Percentiles rank a stretch among this genome's conserved stretches.
Conservation (phyloP, 2,797 vertebrate genomes). For the Anabas testudineus region DNA sequence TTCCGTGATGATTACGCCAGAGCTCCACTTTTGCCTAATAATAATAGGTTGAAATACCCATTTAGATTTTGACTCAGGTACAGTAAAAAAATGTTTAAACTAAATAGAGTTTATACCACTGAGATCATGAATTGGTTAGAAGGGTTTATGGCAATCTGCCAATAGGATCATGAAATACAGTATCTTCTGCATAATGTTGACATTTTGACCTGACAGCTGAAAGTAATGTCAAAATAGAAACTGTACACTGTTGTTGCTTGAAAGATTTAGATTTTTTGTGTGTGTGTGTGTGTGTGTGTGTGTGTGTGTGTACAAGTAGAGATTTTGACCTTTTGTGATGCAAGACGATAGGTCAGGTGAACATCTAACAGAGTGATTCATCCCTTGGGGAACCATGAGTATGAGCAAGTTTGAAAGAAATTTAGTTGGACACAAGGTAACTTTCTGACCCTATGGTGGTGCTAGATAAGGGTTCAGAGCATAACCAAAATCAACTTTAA, state of each 20-base stretch:
- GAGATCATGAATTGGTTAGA: conserved; percentile 2
- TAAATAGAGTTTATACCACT: not conserved
- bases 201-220: not conserved
- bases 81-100: too few species aligned
- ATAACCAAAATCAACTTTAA: too few species aligned
- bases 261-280: not conserved
- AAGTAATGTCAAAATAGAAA: not conserved
- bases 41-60: not conserved
- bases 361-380: not conserved
- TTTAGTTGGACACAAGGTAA: not conserved
- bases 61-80: conserved; percentile 8
- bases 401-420: not conserved
- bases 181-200: not conserved
- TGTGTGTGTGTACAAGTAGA: not conserved
- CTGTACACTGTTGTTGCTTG: not conserved
- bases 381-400: not conserved
- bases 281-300: not conserved
- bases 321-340: not conserved
- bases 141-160: not conserved
- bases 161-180: not conserved
- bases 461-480: not conserved
- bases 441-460: not conserved
- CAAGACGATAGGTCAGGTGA: not conserved
- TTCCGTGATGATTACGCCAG: not conserved
- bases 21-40: not conserved